Base-by-base conservation (phyloP, 2,113 vertebrate genomes). In the Cepphus grylle region DNA sequence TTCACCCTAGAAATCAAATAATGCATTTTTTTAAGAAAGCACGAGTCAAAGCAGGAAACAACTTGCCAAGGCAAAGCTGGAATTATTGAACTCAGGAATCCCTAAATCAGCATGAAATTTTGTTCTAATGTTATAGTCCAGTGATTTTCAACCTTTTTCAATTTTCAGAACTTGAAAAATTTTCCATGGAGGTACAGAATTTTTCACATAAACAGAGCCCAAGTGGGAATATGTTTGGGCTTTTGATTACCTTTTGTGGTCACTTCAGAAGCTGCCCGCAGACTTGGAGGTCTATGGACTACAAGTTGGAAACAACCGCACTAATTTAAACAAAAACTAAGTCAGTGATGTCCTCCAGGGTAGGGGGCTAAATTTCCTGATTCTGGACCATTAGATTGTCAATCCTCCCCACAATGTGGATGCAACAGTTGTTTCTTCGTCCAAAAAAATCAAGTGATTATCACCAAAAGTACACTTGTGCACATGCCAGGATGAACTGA, bases 81-180 rank as follows among this genome's bases (percentile, higher is more conserved):
- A 94, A 95, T 92, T 86, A 91, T 2, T 86, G 56, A 92, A 92
- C 96, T 77, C 58, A 62, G 15, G 30, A 92, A 90, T 65, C 72
- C 43, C 15, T 78, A 88, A 74, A 91, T 78, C 86, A 86, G 83
- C 63, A 81, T 25, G 49, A 77, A 70, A 85, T 70, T 94, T 79
- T 74, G 21, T 91, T 87, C 61, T 84, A 45, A 78, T 56, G 25
- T 72, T 82, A 65, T 3, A 82, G 49, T 52, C 82, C 36, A 45
- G 50, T 50, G 52, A 62, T 76, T 91, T 93, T 78, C 56, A 89
- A 76, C 11, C 40, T 71, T 87, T 81, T 62, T 42, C 15, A 58
- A 23, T 61, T 91, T 92, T 52, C 47, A 76, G 7, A 86, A 79
- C 56, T 86, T 85, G 18, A 65, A 55, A 74, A 65, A 11, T 47